Evolutionary conservation across 23 tunicate species (phyloP).

Genomic region (Styela plicata): DNA sequence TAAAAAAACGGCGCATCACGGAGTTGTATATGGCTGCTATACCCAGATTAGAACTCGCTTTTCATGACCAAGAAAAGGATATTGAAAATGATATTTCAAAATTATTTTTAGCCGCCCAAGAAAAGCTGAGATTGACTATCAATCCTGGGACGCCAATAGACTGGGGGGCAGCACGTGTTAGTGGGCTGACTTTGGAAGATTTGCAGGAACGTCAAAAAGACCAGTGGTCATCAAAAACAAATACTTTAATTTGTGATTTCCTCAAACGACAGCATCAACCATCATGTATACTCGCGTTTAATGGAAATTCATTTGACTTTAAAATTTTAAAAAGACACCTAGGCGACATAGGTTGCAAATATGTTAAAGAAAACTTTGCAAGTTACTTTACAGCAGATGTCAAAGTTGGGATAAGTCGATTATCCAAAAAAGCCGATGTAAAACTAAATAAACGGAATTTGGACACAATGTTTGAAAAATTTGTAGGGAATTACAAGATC

Average conservation of each 20-base stretch:
- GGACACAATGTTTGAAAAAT: background rate
- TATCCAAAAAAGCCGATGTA: background rate
- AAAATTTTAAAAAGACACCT: background rate
- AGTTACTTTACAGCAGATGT: background rate
- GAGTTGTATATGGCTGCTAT: background rate
- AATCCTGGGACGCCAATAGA: background rate
- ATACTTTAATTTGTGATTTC: background rate
- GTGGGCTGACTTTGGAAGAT: background rate
- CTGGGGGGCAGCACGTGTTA: background rate
- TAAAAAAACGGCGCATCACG: background rate
- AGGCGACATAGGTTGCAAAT: background rate
- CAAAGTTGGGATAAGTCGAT: background rate
- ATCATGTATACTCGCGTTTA: background rate
- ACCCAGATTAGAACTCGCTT: background rate
- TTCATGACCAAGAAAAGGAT: too few relatives aligned
- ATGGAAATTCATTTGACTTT: background rate
- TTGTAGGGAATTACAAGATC: background rate
- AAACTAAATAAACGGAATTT: background rate
- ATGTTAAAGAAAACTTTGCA: background rate
- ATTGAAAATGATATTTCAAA: background rate
- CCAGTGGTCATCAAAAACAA: background rate
- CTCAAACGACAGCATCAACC: background rate
- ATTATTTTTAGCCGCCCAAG: background rate
- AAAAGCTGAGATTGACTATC: background rate
- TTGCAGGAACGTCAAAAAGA: background rate